Evolutionary conservation across 2,113 vertebrate species (phyloP).

Genomic region (Anser brachyrhynchus): DNA sequence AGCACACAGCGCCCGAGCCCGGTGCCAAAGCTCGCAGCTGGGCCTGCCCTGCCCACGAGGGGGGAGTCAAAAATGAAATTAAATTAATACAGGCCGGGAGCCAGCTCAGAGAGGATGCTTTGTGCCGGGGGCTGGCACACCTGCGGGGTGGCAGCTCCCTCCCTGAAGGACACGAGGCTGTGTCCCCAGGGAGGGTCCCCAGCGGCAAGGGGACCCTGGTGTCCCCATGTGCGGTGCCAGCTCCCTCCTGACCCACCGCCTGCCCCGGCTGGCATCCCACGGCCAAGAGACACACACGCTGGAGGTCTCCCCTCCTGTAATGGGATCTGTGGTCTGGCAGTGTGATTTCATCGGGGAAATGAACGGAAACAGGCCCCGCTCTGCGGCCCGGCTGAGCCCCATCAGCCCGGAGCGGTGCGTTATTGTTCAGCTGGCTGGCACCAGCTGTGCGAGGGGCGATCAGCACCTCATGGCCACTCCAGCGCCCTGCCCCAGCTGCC

Average conservation of each 20-base stretch:
- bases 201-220: background rate
- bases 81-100: background rate
- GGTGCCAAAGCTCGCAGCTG: background rate
- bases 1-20: background rate
- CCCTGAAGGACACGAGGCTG: background rate
- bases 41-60: background rate
- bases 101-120: background rate
- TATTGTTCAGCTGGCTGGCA: slow-evolving; percentile 70
- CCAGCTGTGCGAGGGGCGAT: slow-evolving; percentile 70
- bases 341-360: slow-evolving; percentile 66
- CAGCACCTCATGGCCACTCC: slow-evolving; percentile 49
- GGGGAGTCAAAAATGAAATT: background rate
- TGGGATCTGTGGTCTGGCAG: slow-evolving; percentile 60
- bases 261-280: background rate
- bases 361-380: slow-evolving; percentile 26
- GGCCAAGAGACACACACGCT: background rate
- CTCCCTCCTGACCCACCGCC: background rate
- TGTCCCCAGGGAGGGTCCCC: background rate
- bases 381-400: slow-evolving; percentile 47
- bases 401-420: slow-evolving; percentile 38
- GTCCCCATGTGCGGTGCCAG: background rate
- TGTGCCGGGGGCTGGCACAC: accelerated
- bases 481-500: slow-evolving; percentile 62
- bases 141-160: background rate
- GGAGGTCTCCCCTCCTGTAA: slow-evolving; percentile 59